Base-by-base conservation (phyloP, 2,888 invertebrate genomes). In the Oeneis ivallda region DNA sequence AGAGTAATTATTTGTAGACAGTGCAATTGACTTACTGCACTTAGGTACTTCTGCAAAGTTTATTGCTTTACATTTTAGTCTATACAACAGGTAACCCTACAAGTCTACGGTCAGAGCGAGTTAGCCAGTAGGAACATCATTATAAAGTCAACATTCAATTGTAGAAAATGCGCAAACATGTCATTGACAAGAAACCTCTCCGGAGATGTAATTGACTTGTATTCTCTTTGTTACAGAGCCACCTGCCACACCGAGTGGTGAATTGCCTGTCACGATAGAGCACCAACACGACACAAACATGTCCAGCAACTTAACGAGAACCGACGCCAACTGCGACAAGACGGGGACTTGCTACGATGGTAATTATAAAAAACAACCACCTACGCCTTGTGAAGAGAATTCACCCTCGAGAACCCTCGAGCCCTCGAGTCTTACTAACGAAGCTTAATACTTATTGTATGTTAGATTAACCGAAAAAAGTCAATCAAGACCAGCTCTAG, bases 271-370 rank as follows among this genome's bases (percentile, higher is more conserved):
- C 7, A 95, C 95, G 13, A 94, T 96, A 80, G 96, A 96, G 71
- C 94, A 95, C 62, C 95, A 95, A 60, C 95, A 96, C 85, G 96
- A 96, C 81, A 93, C 95, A 6, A 93, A 87, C 69, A 78, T 95
- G 72, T 76, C 86, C 19, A 96, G 93, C 84, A 96, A 96, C 79
- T 85, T 96, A 75, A 96, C 96, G 5, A 93, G 95, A 74, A 94
- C 94, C 76, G 96, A 96, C 80, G 95, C 96, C 60, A 97, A 98
- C 87, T 98, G 98, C 84, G 98, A 98, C 88, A 97, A 97, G 81
- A 97, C 97, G 64, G 98, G 98, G 82, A 98, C 98, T 72, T 98
- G 98, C 82, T 98, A 98, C 81, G 97, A 98, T 87, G 98, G 98
- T 98, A 93, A 93, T 87, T 60, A 39, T 56, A 56, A 13, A n/a